Evolutionary conservation across 2,113 vertebrate species (phyloP).

Genomic region (Tympanuchus pallidicinctus): DNA sequence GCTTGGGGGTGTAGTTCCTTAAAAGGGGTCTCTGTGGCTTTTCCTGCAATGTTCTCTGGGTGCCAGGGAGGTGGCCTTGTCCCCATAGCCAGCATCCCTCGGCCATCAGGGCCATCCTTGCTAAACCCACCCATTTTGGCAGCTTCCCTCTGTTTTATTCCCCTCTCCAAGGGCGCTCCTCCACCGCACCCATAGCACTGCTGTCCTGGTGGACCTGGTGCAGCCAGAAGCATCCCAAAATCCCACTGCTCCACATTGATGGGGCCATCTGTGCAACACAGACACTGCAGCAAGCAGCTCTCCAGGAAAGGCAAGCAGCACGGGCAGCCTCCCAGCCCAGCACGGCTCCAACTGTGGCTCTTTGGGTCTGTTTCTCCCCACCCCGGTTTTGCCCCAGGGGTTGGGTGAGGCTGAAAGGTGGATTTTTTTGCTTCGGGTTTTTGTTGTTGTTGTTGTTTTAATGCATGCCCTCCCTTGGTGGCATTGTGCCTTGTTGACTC

Average conservation of each 20-base stretch:
- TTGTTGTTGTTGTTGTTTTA: too few relatives aligned
- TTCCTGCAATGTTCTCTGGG: neutral
- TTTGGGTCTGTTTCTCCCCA: neutral
- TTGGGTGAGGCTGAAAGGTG: neutral
- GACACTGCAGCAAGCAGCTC: neutral
- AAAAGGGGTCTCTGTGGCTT: slow-evolving; percentile 9
- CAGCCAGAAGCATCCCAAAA: accelerated
- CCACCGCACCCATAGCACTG: accelerated
- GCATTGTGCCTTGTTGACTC: neutral
- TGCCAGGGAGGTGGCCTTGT: neutral
- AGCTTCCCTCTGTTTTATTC: accelerated
- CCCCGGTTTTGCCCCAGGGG: neutral
- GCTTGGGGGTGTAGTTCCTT: neutral
- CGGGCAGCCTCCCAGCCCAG: neutral
- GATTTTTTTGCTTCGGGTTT: neutral
- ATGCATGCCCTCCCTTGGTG: accelerated
- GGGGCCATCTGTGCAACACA: accelerated
- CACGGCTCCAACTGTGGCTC: accelerated
- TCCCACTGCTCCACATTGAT: too few relatives aligned
- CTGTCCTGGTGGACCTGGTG: too few relatives aligned
- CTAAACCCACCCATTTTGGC: accelerated
- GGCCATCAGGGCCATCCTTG: accelerated
- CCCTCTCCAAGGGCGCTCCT: accelerated
- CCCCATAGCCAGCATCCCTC: neutral
- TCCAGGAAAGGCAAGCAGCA: accelerated